These are phyloP conservation scores for Oryzias javanicus DNA, from an alignment of 2,113 vertebrate species.

Conservation along the genomic window DNA sequence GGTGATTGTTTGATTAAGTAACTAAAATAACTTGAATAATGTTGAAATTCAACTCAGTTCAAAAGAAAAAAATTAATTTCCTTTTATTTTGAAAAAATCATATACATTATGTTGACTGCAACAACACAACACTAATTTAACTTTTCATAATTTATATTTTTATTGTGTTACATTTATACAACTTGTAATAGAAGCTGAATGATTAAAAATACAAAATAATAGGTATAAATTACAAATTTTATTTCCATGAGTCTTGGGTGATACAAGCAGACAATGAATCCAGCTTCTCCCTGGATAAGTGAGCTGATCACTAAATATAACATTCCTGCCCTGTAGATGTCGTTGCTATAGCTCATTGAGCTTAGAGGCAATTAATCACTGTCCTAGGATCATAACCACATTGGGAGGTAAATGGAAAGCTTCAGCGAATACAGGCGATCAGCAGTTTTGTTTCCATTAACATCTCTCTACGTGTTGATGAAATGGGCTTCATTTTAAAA, in stretches of 20 bases:
- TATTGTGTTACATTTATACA: neutral
- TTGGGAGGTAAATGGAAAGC: conserved; percentile 24
- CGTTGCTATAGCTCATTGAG: conserved; percentile 38
- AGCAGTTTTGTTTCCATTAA: conserved; percentile 37
- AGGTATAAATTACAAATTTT: too few relatives aligned
- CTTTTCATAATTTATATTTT: conserved; percentile 21
- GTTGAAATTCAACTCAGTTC: neutral
- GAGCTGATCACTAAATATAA: conserved; percentile 49
- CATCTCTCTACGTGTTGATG: conserved; percentile 18
- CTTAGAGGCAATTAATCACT: conserved; percentile 50
- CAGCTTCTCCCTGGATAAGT: conserved; percentile 33
- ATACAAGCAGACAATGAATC: conserved; percentile 34
- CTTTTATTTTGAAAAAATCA: neutral
- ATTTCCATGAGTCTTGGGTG: conserved; percentile 28
- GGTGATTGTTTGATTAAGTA: too few relatives aligned
- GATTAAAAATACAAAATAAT: neutral
- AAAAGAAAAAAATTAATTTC: conserved; percentile 1
- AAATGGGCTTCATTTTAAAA: conserved; percentile 23
- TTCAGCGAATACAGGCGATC: conserved; percentile 19
- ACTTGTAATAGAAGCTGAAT: conserved; percentile 2
- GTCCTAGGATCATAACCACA: conserved; percentile 30
- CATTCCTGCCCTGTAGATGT: conserved; percentile 43
- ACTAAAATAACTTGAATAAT: neutral
- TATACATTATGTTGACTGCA: neutral
- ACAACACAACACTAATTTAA: neutral